These are phyloP conservation scores for Percopsis transmontana DNA, from an alignment of 2,113 vertebrate species.

Conservation along the genomic window DNA sequence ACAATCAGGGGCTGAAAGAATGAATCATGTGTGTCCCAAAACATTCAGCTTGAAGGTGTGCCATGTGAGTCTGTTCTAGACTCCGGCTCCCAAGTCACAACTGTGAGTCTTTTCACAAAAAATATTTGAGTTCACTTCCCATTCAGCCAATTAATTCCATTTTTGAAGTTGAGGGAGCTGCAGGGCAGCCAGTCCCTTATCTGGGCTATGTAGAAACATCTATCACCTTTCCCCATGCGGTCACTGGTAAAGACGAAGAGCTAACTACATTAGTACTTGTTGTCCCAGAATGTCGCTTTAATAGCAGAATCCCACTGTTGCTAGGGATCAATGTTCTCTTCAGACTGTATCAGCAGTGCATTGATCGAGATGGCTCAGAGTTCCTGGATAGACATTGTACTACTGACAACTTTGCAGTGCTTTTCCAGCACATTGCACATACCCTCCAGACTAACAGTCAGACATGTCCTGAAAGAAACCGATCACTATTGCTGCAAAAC, in stretches of 20 bases:
- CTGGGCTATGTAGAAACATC: constrained; percentile 4
- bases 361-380: neutral
- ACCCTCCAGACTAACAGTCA: neutral
- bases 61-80: constrained; percentile 25
- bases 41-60: neutral
- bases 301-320: constrained; percentile 8
- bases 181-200: constrained; percentile 6
- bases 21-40: neutral
- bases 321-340: constrained; percentile 12
- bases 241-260: neutral
- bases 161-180: constrained; percentile 18
- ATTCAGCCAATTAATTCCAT: constrained; percentile 14
- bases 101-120: constrained; percentile 20
- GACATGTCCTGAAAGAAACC: neutral
- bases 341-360: neutral
- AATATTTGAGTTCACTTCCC: neutral
- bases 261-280: neutral
- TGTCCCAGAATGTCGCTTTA: constrained; percentile 20
- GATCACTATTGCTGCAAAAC: constrained; percentile 10
- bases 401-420: constrained; percentile 14
- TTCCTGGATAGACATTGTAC: neutral
- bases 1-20: constrained; percentile 20
- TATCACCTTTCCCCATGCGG: neutral
- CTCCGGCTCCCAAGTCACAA: constrained; percentile 26
- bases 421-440: constrained; percentile 6